These are phyloP conservation scores for Catocala fraxini DNA, from an alignment of 2,888 invertebrate genomes.

Conservation along the genomic window DNA sequence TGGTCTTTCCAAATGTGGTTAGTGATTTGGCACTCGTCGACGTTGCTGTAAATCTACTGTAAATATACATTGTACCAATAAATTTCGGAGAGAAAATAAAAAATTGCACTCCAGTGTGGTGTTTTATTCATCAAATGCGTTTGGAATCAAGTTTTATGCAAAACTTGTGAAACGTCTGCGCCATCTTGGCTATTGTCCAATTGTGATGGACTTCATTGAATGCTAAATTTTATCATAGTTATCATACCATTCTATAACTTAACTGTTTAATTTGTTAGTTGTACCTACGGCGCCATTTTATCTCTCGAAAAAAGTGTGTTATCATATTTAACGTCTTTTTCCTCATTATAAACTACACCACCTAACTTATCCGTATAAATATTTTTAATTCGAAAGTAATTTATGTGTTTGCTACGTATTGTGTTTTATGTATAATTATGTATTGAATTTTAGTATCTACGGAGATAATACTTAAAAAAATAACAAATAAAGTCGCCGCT, in stretches of 20 bases:
- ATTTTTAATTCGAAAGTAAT: too few relatives aligned
- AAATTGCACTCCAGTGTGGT: slow-evolving; percentile 55
- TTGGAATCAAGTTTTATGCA: slow-evolving; percentile 70
- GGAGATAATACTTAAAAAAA: too few relatives aligned
- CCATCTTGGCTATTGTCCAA: slow-evolving; percentile 70
- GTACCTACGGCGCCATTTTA: neutral
- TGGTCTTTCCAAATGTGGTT: slow-evolving; percentile 55
- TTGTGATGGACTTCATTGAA: slow-evolving; percentile 52
- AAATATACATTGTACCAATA: slow-evolving; percentile 71
- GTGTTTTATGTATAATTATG: too few relatives aligned
- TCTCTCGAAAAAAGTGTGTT: neutral
- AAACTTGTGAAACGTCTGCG: slow-evolving; percentile 74
- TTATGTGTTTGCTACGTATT: too few relatives aligned
- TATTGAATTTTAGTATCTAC: too few relatives aligned
- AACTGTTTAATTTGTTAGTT: slow-evolving; percentile 8
- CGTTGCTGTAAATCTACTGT: slow-evolving; percentile 56
- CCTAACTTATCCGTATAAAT: too few relatives aligned
- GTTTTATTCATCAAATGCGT: slow-evolving; percentile 73
- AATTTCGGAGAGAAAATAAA: slow-evolving; percentile 64
- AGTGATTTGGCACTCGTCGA: slow-evolving; percentile 63
- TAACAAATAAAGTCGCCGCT: too few relatives aligned
- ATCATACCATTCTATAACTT: slow-evolving; percentile 19
- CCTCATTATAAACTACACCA: too few relatives aligned
- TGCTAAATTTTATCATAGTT: slow-evolving; percentile 32
- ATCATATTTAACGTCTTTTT: neutral